Evolutionary conservation across 2,888 invertebrate species (phyloP), one percentile per base, ranked within the genome.

Genomic region (Cybosia mesomella): DNA sequence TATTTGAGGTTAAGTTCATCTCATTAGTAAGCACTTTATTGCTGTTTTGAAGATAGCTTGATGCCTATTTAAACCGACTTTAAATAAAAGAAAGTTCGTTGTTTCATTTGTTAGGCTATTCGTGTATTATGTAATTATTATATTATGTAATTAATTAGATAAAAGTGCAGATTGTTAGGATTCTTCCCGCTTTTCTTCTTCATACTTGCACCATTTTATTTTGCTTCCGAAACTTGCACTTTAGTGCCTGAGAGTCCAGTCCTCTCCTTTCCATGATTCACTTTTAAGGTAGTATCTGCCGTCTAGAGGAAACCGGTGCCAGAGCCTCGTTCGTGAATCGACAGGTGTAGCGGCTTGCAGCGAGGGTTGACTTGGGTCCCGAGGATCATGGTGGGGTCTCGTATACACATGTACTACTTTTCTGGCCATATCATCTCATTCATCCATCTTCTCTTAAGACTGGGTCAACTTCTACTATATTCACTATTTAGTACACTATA

Each of bases 1-100:
- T 49, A 18, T 49, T 49, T 49, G 49, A 49, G 49, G 49, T 49
- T 49, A 49, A 43, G 43, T 49, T n/a, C n/a, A 49, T 49, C 43
- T 0, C 15, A 39, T 39, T 13, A 43, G 18, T 43, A 18, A 18
- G 49, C 49, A 49, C 49, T 49, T 49, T 49, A 49, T 49, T 49
- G 9, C n/a, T 49, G 49, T 49, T 49, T 49, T 49, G n/a, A 8
- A n/a, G 9, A 49, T 2, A 49, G 0, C 9, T 49, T n/a, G 49
- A 49, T 49, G 9, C 18, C 43, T 15, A 9, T 18, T n/a, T 49
- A n/a, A 49, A n/a, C 28, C 28, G 5, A 28, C 49, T 49, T 49
- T n/a, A 15, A 18, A 49, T 49, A n/a, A 49, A 49, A 49, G 49
- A 49, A 49, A 49, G 8, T 49, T n/a, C 18, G 18, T 49, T 49